A percentile compares a stretch with the other conserved stretches of the same genome.
Evolutionary conservation across 1,140 invertebrate genomes (phyloP).

Genomic region (Anadara kagoshimensis): DNA sequence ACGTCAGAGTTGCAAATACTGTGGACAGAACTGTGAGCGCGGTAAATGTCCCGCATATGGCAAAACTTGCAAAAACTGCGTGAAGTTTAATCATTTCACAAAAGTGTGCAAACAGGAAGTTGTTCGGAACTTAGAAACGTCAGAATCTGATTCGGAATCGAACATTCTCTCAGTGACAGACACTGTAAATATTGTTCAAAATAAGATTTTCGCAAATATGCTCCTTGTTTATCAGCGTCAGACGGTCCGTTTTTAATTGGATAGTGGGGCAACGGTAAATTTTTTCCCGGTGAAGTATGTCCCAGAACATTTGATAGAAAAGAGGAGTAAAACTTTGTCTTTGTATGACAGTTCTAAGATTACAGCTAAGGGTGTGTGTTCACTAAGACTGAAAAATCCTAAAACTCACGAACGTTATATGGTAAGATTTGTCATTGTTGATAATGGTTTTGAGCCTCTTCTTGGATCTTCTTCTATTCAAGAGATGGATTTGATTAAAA

Average conservation of each 20-base stretch:
- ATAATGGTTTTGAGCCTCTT: slow-evolving; percentile 2
- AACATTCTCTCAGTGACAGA: no score
- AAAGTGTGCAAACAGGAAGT: slow-evolving; percentile 1
- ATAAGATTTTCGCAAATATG: neutral
- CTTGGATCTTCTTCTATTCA: neutral
- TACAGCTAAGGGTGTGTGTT: slow-evolving; percentile 1
- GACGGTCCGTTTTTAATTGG: slow-evolving; percentile 16
- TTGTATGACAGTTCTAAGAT: slow-evolving; percentile 7
- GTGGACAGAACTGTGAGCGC: slow-evolving; percentile 1
- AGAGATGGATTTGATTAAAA: slow-evolving; percentile 7
- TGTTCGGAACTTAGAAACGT: no score
- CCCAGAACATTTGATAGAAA: neutral
- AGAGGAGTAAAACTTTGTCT: neutral
- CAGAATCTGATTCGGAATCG: no score
- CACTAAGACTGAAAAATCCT: neutral
- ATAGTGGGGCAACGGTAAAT: slow-evolving; percentile 28
- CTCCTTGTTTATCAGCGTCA: neutral
- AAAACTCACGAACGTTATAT: slow-evolving; percentile 12
- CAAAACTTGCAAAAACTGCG: neutral
- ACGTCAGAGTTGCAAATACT: neutral
- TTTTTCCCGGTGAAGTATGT: neutral
- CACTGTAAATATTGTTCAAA: neutral
- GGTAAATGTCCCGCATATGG: slow-evolving; percentile 8
- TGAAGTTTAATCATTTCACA: neutral
- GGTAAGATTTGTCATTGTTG: slow-evolving; percentile 12